Evolutionary conservation across 2,888 invertebrate genomes (phyloP).

Genomic region (Hartigia nigra): DNA sequence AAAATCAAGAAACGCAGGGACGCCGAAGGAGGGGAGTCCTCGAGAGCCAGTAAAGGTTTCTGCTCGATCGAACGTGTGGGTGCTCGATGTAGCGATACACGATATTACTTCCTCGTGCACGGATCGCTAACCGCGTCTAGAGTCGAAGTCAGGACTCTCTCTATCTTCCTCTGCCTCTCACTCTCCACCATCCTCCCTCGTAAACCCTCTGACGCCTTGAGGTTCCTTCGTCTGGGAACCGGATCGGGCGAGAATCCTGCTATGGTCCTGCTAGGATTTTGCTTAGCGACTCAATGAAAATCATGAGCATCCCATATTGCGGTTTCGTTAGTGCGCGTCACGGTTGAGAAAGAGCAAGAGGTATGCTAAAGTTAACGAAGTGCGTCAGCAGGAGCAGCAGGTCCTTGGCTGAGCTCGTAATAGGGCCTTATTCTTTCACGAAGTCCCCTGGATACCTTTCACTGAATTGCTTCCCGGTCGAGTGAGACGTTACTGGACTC

Average conservation of each 20-base stretch:
- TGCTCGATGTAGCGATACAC: conserved; percentile 54
- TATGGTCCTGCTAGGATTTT: no score
- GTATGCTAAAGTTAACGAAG: no score
- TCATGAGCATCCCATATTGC: no score
- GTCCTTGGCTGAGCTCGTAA: background rate
- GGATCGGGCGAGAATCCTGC: background rate
- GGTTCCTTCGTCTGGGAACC: background rate
- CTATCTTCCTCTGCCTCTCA: conserved; percentile 17
- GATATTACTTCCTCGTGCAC: conserved; percentile 46
- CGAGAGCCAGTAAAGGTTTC: conserved; percentile 50
- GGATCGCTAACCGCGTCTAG: conserved; percentile 20
- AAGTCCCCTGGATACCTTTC: background rate
- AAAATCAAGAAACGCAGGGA: conserved; percentile 46
- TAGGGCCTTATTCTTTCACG: background rate
- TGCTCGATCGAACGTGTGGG: conserved; percentile 55
- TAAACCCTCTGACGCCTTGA: background rate
- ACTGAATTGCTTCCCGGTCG: background rate
- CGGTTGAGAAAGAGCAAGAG: background rate
- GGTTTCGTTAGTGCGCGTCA: background rate
- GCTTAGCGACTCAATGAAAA: no score
- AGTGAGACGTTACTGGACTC: no score
- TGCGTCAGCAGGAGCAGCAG: background rate
- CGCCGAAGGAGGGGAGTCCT: conserved; percentile 3
- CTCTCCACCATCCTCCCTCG: conserved; percentile 6
- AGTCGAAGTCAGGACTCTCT: conserved; percentile 18